These are phyloP conservation scores for Drosophila maculinotata DNA, from an alignment of 2,888 invertebrate species.

Conservation along the genomic window DNA sequence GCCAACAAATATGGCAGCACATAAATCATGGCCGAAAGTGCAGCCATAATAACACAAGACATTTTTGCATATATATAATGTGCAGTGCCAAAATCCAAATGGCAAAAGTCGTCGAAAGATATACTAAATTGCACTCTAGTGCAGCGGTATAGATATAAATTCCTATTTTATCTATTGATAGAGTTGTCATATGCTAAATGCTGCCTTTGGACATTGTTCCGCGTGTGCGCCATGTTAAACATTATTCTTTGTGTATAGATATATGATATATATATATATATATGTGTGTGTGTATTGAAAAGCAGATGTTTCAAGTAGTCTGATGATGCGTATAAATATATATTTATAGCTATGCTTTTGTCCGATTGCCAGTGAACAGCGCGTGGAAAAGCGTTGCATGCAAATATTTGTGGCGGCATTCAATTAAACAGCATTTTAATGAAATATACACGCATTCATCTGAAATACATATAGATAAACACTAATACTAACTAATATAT, in stretches of 20 bases:
- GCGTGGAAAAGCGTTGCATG: conserved; percentile 35
- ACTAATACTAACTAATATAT: conserved; percentile 25
- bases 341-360: conserved; percentile 44
- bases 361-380: conserved; percentile 25
- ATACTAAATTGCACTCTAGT: background rate
- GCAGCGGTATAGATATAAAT: conserved; percentile 1
- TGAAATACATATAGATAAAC: conserved; percentile 1
- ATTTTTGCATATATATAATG: conserved; percentile 12
- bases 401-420: conserved; percentile 41
- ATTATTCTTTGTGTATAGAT: conserved; percentile 1
- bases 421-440: conserved; percentile 23
- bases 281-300: background rate
- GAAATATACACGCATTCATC: conserved; percentile 13
- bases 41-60: conserved; percentile 3
- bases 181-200: conserved; percentile 17
- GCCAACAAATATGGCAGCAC: conserved; percentile 6
- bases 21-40: conserved; percentile 26
- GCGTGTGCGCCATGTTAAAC: conserved; percentile 6
- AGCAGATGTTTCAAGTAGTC: conserved; percentile 27
- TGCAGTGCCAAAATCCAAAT: conserved; percentile 50
- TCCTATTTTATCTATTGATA: background rate
- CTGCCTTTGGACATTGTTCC: conserved; percentile 21
- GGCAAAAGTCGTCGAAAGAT: conserved; percentile 36
- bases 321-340: conserved; percentile 10
- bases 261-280: too few species aligned